Evolutionary conservation across 2,797 vertebrate species (phyloP).

Genomic region (Gila robusta): DNA sequence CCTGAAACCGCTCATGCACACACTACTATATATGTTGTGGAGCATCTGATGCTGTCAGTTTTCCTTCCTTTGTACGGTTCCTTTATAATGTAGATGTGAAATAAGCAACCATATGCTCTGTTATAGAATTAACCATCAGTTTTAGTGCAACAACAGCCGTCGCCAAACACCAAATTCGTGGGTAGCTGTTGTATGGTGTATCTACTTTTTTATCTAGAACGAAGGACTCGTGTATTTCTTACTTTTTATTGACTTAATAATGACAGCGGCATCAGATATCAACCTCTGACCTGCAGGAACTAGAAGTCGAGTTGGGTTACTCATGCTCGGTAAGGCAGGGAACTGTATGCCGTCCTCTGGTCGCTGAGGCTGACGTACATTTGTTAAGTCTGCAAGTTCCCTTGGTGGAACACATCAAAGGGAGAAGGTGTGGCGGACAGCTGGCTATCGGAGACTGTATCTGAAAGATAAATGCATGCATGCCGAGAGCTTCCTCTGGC

Average conservation of each 20-base stretch:
- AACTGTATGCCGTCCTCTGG: conserved; percentile 43
- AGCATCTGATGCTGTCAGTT: conserved; percentile 4
- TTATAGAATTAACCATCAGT: neutral
- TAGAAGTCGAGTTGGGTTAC: conserved; percentile 69
- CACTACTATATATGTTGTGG: conserved; percentile 7
- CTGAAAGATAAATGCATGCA: conserved; percentile 60
- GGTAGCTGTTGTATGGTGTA: neutral
- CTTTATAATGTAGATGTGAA: conserved; percentile 1
- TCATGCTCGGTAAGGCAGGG: conserved; percentile 57
- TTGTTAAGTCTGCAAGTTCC: conserved; percentile 42
- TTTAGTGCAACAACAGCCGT: neutral
- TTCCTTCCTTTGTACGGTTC: neutral
- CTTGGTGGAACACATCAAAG: conserved; percentile 56
- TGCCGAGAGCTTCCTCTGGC: conserved; percentile 46
- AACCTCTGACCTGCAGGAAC: conserved; percentile 72
- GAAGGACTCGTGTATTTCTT: conserved; percentile 51
- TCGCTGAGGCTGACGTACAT: conserved; percentile 48
- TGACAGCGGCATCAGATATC: conserved; percentile 70
- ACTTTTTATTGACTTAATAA: conserved; percentile 65
- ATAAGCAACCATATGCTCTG: conserved; percentile 13
- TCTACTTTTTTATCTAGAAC: conserved; percentile 11
- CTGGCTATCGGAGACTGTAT: conserved; percentile 59
- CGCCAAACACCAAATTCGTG: neutral
- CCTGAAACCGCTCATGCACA: conserved; percentile 3
- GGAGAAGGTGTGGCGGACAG: conserved; percentile 50